Percentiles rank a stretch among this genome's conserved stretches.
Evolutionary conservation across 2,797 vertebrate species (phyloP).

Genomic region (Aldrovandia affinis): DNA sequence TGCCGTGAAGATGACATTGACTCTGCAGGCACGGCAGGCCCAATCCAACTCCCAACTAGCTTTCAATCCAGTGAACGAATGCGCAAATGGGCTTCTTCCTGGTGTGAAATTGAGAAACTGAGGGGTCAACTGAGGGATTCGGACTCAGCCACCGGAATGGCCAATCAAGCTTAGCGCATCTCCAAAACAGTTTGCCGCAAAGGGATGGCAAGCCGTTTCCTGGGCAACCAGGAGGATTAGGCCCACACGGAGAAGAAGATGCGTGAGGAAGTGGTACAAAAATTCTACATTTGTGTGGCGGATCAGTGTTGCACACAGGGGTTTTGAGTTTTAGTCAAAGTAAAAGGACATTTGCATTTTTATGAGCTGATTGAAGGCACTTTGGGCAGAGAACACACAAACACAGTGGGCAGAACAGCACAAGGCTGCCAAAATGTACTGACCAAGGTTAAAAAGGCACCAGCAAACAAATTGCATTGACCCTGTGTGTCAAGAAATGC

Average conservation of each 20-base stretch:
- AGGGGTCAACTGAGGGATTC: conserved; percentile 9
- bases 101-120: not conserved
- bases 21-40: not conserved
- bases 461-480: too few species aligned
- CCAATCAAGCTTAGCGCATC: conserved; percentile 37
- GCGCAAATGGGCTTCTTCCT: conserved; percentile 15
- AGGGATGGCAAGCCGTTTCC: not conserved
- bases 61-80: not conserved
- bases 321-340: not conserved
- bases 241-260: not conserved
- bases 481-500: too few species aligned
- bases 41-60: conserved; percentile 27
- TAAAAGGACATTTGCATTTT: conserved; percentile 34
- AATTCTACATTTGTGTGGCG: conserved; percentile 26
- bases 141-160: conserved; percentile 18
- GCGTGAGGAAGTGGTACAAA: conserved; percentile 15
- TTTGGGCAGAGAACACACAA: not conserved
- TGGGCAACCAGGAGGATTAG: conserved; percentile 22
- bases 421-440: too few species aligned
- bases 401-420: not conserved
- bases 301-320: conserved; percentile 13
- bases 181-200: too few species aligned
- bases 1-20: conserved; percentile 40
- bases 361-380: conserved; percentile 28
- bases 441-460: too few species aligned